Base-by-base conservation (phyloP, 2,797 vertebrate genomes). In the Platyrinchus mystaceus region DNA sequence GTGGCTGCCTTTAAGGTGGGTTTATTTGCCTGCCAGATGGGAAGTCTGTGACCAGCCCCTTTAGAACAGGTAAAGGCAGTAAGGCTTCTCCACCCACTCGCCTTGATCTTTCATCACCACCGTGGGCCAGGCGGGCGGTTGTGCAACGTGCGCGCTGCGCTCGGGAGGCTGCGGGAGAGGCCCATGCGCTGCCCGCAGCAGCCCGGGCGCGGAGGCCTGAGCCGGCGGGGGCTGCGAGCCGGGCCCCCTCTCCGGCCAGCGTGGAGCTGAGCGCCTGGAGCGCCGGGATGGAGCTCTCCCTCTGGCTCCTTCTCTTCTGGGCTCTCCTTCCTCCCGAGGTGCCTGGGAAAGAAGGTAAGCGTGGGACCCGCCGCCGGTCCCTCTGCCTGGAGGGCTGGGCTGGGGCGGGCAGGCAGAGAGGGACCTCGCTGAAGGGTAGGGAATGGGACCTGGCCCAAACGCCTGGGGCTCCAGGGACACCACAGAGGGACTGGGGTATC, bases 281-380 rank as follows among this genome's bases (percentile, higher is more conserved):
- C 76, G 14, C 47, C 18, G 28, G 87, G 5, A 82, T 84, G 30
- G 18, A 66, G 64, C 62, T 92, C 21, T 56, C 36, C n/a, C 56
- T 95, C 7, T 17, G 89, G 74, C 44, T 96, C 23, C 87, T 96
- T 55, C 95, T 97, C 87, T 41, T 97, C 21, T 95, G 97, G 70
- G 79, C 90, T 80, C 89, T 89, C 56, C 81, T 95, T 44, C 75
- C 89, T 75, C 62, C 75, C 7, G 73, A 84, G 87, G 75, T 89
- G 68, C 79, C 77, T 52, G 97, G 97, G 49, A 96, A 97, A 84
- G 98, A 98, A 98, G 98, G 98, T 98, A 96, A 96, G 75, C 37
- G 5, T 59, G 71, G 86, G 66, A 60, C 46, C n/a, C 9, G 23
- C 78, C 8, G 28, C 66, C 14, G 47, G 55, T 60, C 46, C 60